A percentile compares a stretch with the other conserved stretches of the same genome.
Evolutionary conservation across 2,797 vertebrate genomes (phyloP).

Genomic region (Sandelia bainsii): DNA sequence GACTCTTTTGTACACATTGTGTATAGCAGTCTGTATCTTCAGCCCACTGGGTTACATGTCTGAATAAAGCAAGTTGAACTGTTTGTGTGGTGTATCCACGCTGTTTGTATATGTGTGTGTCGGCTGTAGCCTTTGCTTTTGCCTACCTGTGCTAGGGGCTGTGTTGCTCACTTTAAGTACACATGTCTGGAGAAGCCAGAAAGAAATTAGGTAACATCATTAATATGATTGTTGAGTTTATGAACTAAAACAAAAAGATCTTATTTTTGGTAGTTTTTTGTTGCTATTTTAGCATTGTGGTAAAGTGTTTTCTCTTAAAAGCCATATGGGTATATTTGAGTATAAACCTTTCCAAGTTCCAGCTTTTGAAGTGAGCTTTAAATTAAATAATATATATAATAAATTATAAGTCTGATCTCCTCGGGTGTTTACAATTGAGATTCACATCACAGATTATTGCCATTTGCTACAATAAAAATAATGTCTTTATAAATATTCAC

Average conservation of each 20-base stretch:
- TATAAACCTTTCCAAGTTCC: not conserved
- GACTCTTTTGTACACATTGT: constrained; percentile 46
- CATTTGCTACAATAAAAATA: not conserved
- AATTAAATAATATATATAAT: too few species aligned
- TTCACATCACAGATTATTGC: not conserved
- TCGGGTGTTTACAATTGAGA: too few species aligned
- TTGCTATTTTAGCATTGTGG: too few species aligned
- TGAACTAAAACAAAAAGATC: not conserved
- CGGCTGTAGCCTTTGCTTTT: constrained; percentile 18
- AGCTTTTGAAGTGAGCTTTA: constrained; percentile 15
- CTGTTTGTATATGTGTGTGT: constrained; percentile 11
- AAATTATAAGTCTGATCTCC: too few species aligned
- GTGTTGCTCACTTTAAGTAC: constrained; percentile 21
- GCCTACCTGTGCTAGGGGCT: constrained; percentile 19
- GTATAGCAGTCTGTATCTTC: constrained; percentile 42
- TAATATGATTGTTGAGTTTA: constrained; percentile 4
- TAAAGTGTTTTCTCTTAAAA: not conserved
- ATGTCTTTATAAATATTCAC: not conserved
- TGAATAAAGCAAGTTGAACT: constrained; percentile 49
- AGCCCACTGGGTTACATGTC: constrained; percentile 31
- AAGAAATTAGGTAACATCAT: not conserved
- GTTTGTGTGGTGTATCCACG: constrained; percentile 21
- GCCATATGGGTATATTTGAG: not conserved
- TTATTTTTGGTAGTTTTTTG: too few species aligned
- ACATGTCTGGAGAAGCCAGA: constrained; percentile 21